phyloP scores from a whole-genome alignment of 2,888 invertebrate species.

The Catocala fraxini region DNA sequence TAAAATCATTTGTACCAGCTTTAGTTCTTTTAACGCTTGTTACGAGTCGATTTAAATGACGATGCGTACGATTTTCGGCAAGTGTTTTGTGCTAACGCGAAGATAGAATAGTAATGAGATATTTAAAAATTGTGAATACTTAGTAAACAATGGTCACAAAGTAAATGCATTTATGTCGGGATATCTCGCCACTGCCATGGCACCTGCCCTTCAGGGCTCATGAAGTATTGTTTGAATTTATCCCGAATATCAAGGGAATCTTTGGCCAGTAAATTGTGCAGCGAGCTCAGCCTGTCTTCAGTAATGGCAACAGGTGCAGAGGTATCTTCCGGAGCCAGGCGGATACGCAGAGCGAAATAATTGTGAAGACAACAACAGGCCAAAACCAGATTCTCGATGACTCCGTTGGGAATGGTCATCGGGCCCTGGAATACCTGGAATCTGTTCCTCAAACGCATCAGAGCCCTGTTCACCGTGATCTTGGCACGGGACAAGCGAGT shows the following conservation, averaged over 20 bases:
- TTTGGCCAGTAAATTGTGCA: neutral
- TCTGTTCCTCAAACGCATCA: neutral
- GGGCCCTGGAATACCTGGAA: slow-evolving; percentile 5
- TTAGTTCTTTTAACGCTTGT: no score
- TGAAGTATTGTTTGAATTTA: slow-evolving; percentile 4
- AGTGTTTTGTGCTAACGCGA: neutral
- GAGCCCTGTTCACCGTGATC: slow-evolving; percentile 1
- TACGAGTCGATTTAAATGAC: no score
- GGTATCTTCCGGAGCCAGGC: neutral
- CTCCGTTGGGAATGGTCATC: neutral
- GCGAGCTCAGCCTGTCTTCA: neutral
- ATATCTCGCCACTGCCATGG: slow-evolving; percentile 9
- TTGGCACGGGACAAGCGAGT: slow-evolving; percentile 3
- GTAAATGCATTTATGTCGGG: neutral
- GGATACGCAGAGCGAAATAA: neutral
- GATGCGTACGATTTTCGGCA: no score
- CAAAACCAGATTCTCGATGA: neutral
- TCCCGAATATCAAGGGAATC: neutral
- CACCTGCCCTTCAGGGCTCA: slow-evolving; percentile 8
- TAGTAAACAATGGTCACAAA: no score
- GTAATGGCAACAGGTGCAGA: neutral
- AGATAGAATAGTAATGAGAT: neutral
- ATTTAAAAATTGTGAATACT: neutral
- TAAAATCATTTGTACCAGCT: no score
- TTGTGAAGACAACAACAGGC: slow-evolving; percentile 8